phyloP scores from a whole-genome alignment of 2,888 invertebrate genomes.

The Cistogaster globosa region DNA sequence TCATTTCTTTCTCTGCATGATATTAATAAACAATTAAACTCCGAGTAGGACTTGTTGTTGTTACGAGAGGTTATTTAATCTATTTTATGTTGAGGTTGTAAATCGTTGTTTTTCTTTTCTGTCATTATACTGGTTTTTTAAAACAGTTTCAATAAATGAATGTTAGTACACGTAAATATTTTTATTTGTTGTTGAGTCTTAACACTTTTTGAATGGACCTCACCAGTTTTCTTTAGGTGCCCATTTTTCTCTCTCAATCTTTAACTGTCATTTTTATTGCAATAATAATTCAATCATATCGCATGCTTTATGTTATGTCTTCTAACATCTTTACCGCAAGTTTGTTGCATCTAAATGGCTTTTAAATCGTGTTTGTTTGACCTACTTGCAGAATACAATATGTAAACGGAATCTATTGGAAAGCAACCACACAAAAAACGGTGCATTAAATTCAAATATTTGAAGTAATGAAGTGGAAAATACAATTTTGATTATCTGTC shows the following conservation, averaged over 20 bases:
- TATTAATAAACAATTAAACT: not conserved
- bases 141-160: too few species aligned
- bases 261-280: slow-evolving; percentile 58
- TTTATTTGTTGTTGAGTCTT: not conserved
- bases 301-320: slow-evolving; percentile 30
- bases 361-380: slow-evolving; percentile 11
- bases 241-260: slow-evolving; percentile 23
- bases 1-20: not conserved
- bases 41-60: not conserved
- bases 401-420: not conserved
- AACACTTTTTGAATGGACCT: slow-evolving; percentile 28
- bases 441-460: too few species aligned
- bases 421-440: too few species aligned
- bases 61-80: too few species aligned
- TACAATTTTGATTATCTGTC: too few species aligned
- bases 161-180: not conserved
- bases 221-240: slow-evolving; percentile 28
- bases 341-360: slow-evolving; percentile 29
- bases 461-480: too few species aligned
- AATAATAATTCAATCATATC: slow-evolving; percentile 65
- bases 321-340: slow-evolving; percentile 27
- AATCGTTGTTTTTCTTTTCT: not conserved
- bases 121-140: not conserved
- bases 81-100: slow-evolving; percentile 19
- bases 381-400: slow-evolving; percentile 30